Base-by-base conservation (phyloP, 2,797 vertebrate species). In the Eulemur rubriventer region DNA sequence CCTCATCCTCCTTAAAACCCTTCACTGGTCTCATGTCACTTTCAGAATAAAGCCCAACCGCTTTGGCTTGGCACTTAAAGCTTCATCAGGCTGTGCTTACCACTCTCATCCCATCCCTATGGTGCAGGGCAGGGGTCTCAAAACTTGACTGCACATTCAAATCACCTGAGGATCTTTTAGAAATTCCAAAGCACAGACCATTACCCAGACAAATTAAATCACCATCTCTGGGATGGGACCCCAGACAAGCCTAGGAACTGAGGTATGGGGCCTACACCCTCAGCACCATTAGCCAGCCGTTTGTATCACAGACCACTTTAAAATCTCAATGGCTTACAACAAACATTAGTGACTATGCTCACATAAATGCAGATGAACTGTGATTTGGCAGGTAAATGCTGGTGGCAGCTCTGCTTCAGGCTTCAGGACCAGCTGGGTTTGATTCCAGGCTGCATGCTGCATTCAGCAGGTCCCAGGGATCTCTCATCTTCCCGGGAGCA, bases 391-490 rank as follows among this genome's bases (percentile, higher is more conserved):
- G 70, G 1, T 16, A 13, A 35, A n/a, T 7, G 20, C 26, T 11
- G n/a, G 24, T 7, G 22, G n/a, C 4, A 1, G 7, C 28, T 67
- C 48, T 22, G 75, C 28, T 4, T 46, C 35, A 46, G 12, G 30
- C 46, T 65, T n/a, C n/a, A 7, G 16, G 18, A 30, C 57, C 33
- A 55, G 30, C n/a, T 13, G 57, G n/a, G 10, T 50, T 59, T 65
- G 50, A 18, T 11, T 84, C 13, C n/a, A 50, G 50, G 57, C 52
- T 80, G 10, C n/a, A 30, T 1, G 0, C 5, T 75, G 26, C 22
- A 24, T 38, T 79, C 38, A 30, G 46, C 5, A 14, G 24, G 10
- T 26, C 13, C 30, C 59, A 3, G 0, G 1, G 8, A 2, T n/a
- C 16, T 52, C 90, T 70, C 41, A 12, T 41, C 52, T 83, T 76